Evolutionary conservation across 1,140 invertebrate species (phyloP).

Genomic region (Musca domestica): DNA sequence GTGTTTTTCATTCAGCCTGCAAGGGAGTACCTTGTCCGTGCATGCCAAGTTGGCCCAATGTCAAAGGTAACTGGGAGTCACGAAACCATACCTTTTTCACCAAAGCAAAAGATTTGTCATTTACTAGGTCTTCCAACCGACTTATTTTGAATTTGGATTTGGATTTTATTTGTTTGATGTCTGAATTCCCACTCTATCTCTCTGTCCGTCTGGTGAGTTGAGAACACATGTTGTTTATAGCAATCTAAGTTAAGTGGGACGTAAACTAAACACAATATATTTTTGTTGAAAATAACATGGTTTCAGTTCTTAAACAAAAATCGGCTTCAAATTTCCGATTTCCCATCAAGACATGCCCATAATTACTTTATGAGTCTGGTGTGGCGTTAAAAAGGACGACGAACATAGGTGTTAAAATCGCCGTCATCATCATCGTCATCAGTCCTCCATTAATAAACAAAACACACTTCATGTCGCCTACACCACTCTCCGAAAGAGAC

Average conservation of each 20-base stretch:
- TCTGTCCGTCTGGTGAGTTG: too few relatives aligned
- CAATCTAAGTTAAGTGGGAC: too few relatives aligned
- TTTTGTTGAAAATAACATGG: too few relatives aligned
- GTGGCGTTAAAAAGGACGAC: constrained; percentile 10
- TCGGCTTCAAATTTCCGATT: constrained; percentile 5
- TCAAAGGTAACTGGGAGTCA: constrained; percentile 9
- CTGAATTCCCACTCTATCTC: background rate
- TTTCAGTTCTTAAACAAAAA: too few relatives aligned
- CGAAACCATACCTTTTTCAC: background rate
- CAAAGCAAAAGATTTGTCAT: constrained; percentile 13
- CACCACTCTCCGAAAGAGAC: too few relatives aligned
- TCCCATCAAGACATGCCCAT: background rate
- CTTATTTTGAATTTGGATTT: constrained; percentile 16
- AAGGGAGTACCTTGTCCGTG: background rate
- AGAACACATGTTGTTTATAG: too few relatives aligned
- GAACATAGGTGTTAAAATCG: constrained; percentile 4
- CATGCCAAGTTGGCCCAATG: background rate
- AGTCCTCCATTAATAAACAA: background rate
- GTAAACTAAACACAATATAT: too few relatives aligned
- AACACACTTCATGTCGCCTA: background rate
- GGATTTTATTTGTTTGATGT: background rate
- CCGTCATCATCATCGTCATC: background rate
- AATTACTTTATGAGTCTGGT: constrained; percentile 2
- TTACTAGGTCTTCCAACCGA: constrained; percentile 13
- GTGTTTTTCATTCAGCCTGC: background rate